These are phyloP conservation scores for Nasonia vitripennis DNA, from an alignment of 1,140 invertebrate genomes.

Conservation along the genomic window DNA sequence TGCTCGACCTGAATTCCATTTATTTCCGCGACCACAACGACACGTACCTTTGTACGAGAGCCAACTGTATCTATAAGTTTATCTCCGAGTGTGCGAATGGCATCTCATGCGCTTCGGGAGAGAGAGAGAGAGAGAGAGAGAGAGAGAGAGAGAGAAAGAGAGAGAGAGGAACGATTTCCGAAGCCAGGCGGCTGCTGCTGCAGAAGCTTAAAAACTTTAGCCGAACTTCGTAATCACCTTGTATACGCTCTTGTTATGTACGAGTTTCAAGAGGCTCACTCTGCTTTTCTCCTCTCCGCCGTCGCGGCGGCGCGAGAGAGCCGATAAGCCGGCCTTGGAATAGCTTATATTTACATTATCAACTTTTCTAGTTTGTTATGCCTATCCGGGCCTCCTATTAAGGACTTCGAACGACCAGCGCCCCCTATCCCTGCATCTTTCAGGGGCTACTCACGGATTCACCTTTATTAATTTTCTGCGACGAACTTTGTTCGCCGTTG, in stretches of 20 bases:
- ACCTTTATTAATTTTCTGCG: not conserved
- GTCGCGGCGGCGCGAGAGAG: slow-evolving; percentile 4
- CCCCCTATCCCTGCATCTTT: not conserved
- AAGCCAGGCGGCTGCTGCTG: not conserved
- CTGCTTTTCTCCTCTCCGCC: not conserved
- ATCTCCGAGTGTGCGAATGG: not conserved
- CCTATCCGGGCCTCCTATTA: not conserved
- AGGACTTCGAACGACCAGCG: not conserved
- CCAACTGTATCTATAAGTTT: not conserved
- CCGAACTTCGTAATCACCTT: slow-evolving; percentile 45
- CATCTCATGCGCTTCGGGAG: not conserved
- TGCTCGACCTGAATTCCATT: not conserved
- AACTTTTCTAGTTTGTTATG: slow-evolving; percentile 49
- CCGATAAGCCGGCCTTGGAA: slow-evolving; percentile 41
- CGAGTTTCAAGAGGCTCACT: slow-evolving; percentile 35
- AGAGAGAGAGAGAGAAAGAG: too few relatives aligned
- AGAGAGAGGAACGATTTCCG: slow-evolving; percentile 1
- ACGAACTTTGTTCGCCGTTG: not conserved
- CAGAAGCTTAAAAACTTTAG: slow-evolving; percentile 47
- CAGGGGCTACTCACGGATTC: too few relatives aligned
- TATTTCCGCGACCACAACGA: not conserved
- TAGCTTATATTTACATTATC: slow-evolving; percentile 46
- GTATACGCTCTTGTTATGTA: slow-evolving; percentile 46
- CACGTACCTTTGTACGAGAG: not conserved
- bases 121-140: too few relatives aligned